Conservation (phyloP, 2,888 invertebrate species). For the Agriopis aurantiaria region DNA sequence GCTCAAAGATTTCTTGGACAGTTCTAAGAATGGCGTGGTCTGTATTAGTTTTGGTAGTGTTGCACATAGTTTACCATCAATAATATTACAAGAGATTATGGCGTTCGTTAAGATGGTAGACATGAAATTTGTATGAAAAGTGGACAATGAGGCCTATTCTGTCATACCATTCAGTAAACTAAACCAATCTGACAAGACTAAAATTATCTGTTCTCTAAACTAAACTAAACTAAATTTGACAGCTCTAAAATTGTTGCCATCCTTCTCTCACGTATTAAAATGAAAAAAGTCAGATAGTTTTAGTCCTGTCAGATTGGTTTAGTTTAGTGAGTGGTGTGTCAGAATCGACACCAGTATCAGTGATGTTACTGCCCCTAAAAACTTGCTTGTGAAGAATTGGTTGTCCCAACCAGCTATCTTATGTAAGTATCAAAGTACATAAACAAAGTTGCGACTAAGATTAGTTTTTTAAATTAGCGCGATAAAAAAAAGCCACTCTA, state of each 20-base stretch:
- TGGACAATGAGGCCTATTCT: too few relatives aligned
- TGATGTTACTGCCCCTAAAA: slow-evolving; percentile 85
- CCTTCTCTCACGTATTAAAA: too few relatives aligned
- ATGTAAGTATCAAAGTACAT: slow-evolving; percentile 75
- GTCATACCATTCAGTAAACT: too few relatives aligned
- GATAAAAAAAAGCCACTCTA: neutral
- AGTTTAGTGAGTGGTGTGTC: too few relatives aligned
- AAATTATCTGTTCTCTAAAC: too few relatives aligned
- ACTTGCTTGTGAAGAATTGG: slow-evolving; percentile 89
- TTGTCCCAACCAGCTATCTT: slow-evolving; percentile 91
- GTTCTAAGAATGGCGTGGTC: slow-evolving; percentile 87
- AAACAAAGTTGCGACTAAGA: neutral
- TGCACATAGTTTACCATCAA: slow-evolving; percentile 87
- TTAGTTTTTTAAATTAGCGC: neutral
- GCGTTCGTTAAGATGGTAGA: slow-evolving; percentile 64
- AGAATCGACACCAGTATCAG: too few relatives aligned
- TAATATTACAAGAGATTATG: slow-evolving; percentile 85
- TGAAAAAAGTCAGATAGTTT: too few relatives aligned
- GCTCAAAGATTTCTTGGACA: slow-evolving; percentile 82
- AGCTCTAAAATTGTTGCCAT: too few relatives aligned
- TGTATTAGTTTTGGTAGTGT: slow-evolving; percentile 91
- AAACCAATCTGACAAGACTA: too few relatives aligned
- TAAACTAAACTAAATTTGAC: too few relatives aligned
- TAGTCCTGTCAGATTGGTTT: too few relatives aligned
- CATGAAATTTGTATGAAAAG: slow-evolving; percentile 90